Evolutionary conservation across 2,113 vertebrate genomes (phyloP), one percentile per base, ranked within the genome.

Genomic region (Pseudonaja textilis): DNA sequence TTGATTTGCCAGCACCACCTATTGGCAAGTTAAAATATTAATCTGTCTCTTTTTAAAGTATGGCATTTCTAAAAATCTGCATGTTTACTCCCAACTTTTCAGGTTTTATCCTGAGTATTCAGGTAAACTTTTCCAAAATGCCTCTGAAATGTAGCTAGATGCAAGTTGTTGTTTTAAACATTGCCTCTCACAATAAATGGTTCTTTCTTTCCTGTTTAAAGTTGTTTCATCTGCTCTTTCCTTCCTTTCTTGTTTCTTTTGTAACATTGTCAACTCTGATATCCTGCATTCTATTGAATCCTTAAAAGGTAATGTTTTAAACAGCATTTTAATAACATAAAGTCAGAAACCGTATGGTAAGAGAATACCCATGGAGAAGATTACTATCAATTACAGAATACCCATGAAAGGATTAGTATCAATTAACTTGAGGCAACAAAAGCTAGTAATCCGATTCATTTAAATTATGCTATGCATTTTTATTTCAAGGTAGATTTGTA

Each of bases 1-100:
- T 86, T 95, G 87, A 95, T 94, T 94, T 93, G 81, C 90, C 94
- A 95, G 93, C 96, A 95, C 97, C 96, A 97, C 93, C 97, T 97
- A 95, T 93, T 95, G 97, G 91, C 88, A 92, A 93, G 96, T 0
- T 89, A 42, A 45, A 95, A 42, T 94, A 95, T 8, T 93, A 86
- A 94, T 93, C 74, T 91, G 1, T 16, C 3, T 81, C 12, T 45
- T 25, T 91, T 74, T 74, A 89, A 95, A 93, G 87, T 3, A n/a
- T 14, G 34, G 1, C 3, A 3, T 34, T 56, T 69, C 16, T 52
- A 74, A 90, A n/a, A 57, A 91, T 26, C 34, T 86, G 90, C 42
- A 86, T n/a, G 7, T 5, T 81, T 52, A 8, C 14, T 14, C 7
- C 3, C 18, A 23, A 42, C 18, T 39, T 91, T 91, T 7, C 23